These are phyloP conservation scores for Halesus radiatus DNA, from an alignment of 1,140 invertebrate genomes.

Conservation along the genomic window DNA sequence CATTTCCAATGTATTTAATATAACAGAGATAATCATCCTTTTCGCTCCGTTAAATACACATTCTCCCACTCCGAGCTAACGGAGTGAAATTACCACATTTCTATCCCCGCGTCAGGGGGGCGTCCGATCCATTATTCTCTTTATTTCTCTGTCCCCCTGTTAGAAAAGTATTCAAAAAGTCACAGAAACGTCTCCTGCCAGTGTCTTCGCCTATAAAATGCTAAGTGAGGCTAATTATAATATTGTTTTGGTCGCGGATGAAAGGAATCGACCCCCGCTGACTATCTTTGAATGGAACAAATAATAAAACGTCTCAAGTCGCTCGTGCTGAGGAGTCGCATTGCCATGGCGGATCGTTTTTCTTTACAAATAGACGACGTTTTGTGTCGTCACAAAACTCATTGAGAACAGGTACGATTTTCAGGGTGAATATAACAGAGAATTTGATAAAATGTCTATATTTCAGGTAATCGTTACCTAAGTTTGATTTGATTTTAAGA, in stretches of 20 bases:
- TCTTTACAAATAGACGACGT: slow-evolving; percentile 3
- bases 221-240: slow-evolving; percentile 58
- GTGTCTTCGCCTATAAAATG: slow-evolving; percentile 45
- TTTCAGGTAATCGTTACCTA: too few relatives aligned
- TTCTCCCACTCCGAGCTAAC: slow-evolving; percentile 50
- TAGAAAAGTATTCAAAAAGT: slow-evolving; percentile 17
- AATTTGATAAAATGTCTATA: too few relatives aligned
- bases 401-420: neutral
- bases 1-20: slow-evolving; percentile 53
- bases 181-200: slow-evolving; percentile 29
- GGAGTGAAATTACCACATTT: slow-evolving; percentile 57
- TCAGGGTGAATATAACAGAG: too few relatives aligned
- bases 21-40: slow-evolving; percentile 57
- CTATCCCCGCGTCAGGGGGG: slow-evolving; percentile 26
- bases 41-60: slow-evolving; percentile 54
- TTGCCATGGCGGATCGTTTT: slow-evolving; percentile 16
- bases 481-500: too few relatives aligned
- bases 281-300: slow-evolving; percentile 48
- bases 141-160: slow-evolving; percentile 45
- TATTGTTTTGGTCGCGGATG: slow-evolving; percentile 56
- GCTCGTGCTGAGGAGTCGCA: slow-evolving; percentile 24
- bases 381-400: neutral
- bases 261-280: slow-evolving; percentile 49
- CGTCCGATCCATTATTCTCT: slow-evolving; percentile 50
- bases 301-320: slow-evolving; percentile 53